These are phyloP conservation scores for Hypselothyrea guttata DNA, from an alignment of 2,888 invertebrate genomes.

Conservation along the genomic window DNA sequence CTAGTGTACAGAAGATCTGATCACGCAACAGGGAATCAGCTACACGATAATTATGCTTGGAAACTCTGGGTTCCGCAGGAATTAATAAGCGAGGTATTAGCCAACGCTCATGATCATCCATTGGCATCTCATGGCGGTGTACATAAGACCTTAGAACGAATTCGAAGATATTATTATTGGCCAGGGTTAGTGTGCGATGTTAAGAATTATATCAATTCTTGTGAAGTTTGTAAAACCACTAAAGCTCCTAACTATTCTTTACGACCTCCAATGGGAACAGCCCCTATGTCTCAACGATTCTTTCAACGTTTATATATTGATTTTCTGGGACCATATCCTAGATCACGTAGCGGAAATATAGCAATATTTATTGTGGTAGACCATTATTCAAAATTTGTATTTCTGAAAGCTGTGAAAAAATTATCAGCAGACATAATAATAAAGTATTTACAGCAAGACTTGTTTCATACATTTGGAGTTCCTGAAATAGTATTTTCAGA, in stretches of 20 bases:
- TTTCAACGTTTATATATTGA: neutral
- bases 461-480: no score
- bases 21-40: slow-evolving; percentile 1
- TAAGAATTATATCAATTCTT: neutral
- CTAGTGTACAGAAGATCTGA: slow-evolving; percentile 9
- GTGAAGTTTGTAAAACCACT: slow-evolving; percentile 1
- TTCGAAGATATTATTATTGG: slow-evolving; percentile 1
- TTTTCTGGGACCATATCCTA: neutral
- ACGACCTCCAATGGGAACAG: slow-evolving; percentile 3
- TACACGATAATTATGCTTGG: slow-evolving; percentile 15
- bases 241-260: neutral
- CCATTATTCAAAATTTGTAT: neutral
- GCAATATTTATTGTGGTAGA: neutral
- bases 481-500: no score
- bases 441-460: no score
- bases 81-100: slow-evolving; percentile 2
- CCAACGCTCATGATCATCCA: slow-evolving; percentile 3
- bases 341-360: neutral
- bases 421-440: no score
- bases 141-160: neutral
- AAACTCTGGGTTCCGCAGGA: slow-evolving; percentile 21
- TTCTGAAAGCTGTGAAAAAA: neutral
- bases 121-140: slow-evolving; percentile 19
- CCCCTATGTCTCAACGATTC: neutral
- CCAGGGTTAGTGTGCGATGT: neutral